phyloP scores from a whole-genome alignment of 2,797 vertebrate species.

The Rhabdophis nuchalis region DNA sequence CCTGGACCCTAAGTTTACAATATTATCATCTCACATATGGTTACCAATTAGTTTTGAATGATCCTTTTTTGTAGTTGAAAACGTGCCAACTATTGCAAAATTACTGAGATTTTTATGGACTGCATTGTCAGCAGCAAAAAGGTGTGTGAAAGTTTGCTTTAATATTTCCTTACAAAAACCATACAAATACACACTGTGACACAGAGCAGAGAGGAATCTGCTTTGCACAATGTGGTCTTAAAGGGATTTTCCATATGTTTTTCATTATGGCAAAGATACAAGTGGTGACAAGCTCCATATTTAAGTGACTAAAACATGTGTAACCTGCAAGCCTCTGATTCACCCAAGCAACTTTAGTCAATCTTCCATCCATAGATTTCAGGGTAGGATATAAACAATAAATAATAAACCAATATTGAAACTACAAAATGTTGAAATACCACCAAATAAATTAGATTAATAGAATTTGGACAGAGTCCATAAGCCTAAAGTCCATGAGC shows the following conservation, averaged over 20 bases:
- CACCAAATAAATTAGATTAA: background rate
- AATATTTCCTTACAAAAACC: background rate
- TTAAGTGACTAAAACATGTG: slow-evolving; percentile 54
- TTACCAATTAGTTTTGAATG: background rate
- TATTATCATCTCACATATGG: background rate
- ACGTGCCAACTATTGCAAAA: slow-evolving; percentile 16
- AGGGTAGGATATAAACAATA: background rate
- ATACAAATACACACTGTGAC: slow-evolving; percentile 55
- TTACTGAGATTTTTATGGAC: slow-evolving; percentile 34
- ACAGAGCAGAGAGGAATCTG: slow-evolving; percentile 61
- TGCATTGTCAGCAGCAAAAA: slow-evolving; percentile 38
- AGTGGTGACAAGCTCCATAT: slow-evolving; percentile 71
- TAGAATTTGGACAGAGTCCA: background rate
- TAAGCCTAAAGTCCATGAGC: background rate
- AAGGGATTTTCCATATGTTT: slow-evolving; percentile 68
- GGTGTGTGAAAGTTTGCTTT: slow-evolving; percentile 58
- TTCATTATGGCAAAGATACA: slow-evolving; percentile 68
- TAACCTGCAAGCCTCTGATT: accelerated
- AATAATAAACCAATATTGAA: background rate
- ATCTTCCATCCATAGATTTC: background rate
- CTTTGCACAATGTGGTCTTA: slow-evolving; percentile 57
- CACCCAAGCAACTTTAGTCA: background rate
- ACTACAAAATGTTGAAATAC: background rate
- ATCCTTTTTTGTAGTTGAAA: slow-evolving; percentile 31
- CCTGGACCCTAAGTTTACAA: background rate